phyloP scores from a whole-genome alignment of 37 sponge, comb jelly and placozoan genomes.

The Mnemiopsis leidyi region DNA sequence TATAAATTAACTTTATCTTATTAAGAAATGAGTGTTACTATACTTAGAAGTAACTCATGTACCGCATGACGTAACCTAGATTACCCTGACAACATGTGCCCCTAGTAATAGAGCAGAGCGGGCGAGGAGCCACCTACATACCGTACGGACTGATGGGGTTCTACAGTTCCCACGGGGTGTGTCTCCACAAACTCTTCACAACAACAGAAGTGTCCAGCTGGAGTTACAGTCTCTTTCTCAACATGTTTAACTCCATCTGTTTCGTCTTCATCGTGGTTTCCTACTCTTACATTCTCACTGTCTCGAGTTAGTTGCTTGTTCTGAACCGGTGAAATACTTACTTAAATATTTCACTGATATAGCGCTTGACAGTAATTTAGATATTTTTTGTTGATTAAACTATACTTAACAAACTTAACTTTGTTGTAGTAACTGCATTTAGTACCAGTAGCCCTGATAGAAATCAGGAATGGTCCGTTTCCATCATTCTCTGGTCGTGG shows the following conservation, averaged over 20 bases:
- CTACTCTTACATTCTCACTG: slow-evolving; percentile 19
- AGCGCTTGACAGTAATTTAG: too few species aligned
- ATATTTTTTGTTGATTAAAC: too few species aligned
- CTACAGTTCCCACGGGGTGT: slow-evolving; percentile 55
- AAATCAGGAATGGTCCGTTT: too few species aligned
- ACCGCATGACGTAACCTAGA: not conserved
- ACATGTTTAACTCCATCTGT: slow-evolving; percentile 25
- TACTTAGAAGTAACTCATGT: not conserved
- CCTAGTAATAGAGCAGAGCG: slow-evolving; percentile 31
- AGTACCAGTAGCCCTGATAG: too few species aligned
- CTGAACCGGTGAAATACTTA: too few species aligned
- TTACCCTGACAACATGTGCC: not conserved
- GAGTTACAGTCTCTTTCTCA: slow-evolving; percentile 27
- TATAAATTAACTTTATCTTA: too few species aligned
- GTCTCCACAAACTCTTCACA: slow-evolving; percentile 26
- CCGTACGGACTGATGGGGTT: slow-evolving; percentile 27
- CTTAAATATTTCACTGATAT: too few species aligned
- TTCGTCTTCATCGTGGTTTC: slow-evolving; percentile 4
- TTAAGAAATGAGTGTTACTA: too few species aligned
- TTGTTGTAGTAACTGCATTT: too few species aligned
- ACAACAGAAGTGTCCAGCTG: not conserved
- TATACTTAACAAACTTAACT: too few species aligned
- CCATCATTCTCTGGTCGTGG: too few species aligned
- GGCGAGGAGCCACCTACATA: slow-evolving; percentile 4
- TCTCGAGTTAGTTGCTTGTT: slow-evolving; percentile 44